Conservation (phyloP, 1,140 invertebrate species). For the Drosophila parvula region DNA sequence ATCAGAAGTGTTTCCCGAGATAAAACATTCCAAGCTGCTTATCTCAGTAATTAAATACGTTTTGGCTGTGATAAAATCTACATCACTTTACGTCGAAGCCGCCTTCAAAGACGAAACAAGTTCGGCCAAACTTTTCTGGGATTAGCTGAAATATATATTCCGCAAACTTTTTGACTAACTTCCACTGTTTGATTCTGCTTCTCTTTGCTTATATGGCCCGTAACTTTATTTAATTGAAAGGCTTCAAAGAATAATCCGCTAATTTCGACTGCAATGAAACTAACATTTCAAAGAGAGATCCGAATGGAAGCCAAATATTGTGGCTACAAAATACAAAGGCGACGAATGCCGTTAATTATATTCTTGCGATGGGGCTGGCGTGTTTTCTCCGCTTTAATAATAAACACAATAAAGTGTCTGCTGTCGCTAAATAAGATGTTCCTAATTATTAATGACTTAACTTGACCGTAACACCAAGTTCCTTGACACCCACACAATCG, state of each 20-base stretch:
- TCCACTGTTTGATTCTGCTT: constrained; percentile 30
- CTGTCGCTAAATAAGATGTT: constrained; percentile 14
- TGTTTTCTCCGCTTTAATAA: constrained; percentile 8
- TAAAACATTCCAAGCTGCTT: not conserved
- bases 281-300: constrained; percentile 41
- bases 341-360: constrained; percentile 16
- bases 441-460: constrained; percentile 71
- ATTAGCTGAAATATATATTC: constrained; percentile 41
- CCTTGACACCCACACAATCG: constrained; percentile 40
- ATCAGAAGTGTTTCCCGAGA: not conserved
- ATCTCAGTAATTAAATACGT: constrained; percentile 6
- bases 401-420: constrained; percentile 19
- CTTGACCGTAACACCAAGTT: constrained; percentile 64
- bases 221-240: constrained; percentile 48
- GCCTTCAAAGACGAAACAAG: constrained; percentile 29
- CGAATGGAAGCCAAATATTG: constrained; percentile 26
- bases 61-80: constrained; percentile 15
- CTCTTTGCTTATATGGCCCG: constrained; percentile 32
- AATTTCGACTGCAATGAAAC: constrained; percentile 58
- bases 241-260: constrained; percentile 59
- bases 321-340: constrained; percentile 9
- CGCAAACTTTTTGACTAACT: constrained; percentile 48
- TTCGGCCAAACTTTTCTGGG: constrained; percentile 41
- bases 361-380: not conserved
- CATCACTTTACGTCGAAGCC: not conserved